Evolutionary conservation across 1,140 invertebrate species (phyloP).

Genomic region (Eufriesea mexicana): DNA sequence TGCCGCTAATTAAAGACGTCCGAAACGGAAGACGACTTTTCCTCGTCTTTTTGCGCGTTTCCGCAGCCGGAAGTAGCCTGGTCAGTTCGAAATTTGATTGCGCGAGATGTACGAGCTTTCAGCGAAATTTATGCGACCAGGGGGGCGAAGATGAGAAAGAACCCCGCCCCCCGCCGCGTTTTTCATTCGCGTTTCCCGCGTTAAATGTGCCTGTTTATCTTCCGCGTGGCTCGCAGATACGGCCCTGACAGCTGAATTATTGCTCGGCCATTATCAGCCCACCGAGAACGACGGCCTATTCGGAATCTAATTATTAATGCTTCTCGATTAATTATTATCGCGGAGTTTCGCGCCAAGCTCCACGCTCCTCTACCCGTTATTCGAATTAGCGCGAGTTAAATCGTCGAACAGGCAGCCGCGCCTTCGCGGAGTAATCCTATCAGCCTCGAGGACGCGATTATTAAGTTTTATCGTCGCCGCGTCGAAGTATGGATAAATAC

Average conservation of each 20-base stretch:
- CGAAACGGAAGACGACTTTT: not conserved
- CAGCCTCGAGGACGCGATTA: not conserved
- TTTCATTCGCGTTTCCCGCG: conserved; percentile 3
- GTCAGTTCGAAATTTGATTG: not conserved
- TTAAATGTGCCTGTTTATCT: conserved; percentile 13
- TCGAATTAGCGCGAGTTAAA: not conserved
- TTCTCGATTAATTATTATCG: not conserved
- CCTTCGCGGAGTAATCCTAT: not conserved
- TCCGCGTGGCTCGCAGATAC: conserved; percentile 1
- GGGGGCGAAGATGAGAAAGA: conserved; percentile 1
- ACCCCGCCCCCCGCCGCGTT: not conserved
- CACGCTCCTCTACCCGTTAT: not conserved
- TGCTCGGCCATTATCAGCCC: not conserved
- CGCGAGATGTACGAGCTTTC: conserved; percentile 10
- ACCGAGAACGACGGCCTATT: not conserved
- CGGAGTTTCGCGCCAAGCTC: not conserved
- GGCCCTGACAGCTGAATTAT: not conserved
- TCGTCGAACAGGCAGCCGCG: not conserved
- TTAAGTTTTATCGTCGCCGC: not conserved
- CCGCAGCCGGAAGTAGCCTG: not conserved
- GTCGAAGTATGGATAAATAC: conserved; percentile 59
- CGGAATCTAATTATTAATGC: not conserved
- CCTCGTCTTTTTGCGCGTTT: not conserved
- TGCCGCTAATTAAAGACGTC: too few species aligned
- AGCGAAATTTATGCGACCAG: conserved; percentile 13